Base-by-base conservation (phyloP, 64 coral and sea anemone species). In the Pocillopora verrucosa region DNA sequence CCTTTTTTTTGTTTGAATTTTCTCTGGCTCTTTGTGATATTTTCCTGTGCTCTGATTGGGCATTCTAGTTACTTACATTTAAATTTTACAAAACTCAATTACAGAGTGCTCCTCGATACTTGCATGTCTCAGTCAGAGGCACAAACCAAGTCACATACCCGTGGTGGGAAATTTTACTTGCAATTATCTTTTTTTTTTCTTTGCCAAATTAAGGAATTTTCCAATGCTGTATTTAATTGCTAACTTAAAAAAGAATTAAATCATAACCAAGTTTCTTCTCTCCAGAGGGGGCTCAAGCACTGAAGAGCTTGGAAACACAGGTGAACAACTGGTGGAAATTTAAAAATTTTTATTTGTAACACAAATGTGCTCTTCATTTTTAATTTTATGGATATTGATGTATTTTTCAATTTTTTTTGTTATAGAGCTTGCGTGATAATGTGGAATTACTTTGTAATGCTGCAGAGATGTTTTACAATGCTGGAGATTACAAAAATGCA, bases 221-320 rank as follows among this genome's bases (percentile, higher is more conserved):
- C 30, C 30, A 30, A 30, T 30, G 30, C 30, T 30, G 30, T 30
- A 30, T 30, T 30, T 30, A 30, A 30, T 30, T 30, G 30, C 30
- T 30, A 30, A 30, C 30, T 30, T 51, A 51, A 51, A 45, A 59
- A 10, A 86, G 22, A 58, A n/a, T 12, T 15, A n/a, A 72, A 86
- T 72, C 13, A 62, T 3, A 36, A 88, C 34, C 76, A 64, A 84
- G n/a, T 63, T 37, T 63, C 75, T 36, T 75, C 35, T 87, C 2
- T n/a, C 15, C 75, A 99, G 97, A 93, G 63, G 97, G 91, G 59
- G 94, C 93, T 80, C 88, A 91, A 37, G 78, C 89, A 60, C 90
- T 99, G 36, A 95, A 99, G 84, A 83, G 90, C 61, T 76, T 99
- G 65, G 97, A 99, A 99, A 64, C 78, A 75, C 93, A 98, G 93